phyloP scores from a whole-genome alignment of 2,888 invertebrate species.

The Lithophane leautieri region DNA sequence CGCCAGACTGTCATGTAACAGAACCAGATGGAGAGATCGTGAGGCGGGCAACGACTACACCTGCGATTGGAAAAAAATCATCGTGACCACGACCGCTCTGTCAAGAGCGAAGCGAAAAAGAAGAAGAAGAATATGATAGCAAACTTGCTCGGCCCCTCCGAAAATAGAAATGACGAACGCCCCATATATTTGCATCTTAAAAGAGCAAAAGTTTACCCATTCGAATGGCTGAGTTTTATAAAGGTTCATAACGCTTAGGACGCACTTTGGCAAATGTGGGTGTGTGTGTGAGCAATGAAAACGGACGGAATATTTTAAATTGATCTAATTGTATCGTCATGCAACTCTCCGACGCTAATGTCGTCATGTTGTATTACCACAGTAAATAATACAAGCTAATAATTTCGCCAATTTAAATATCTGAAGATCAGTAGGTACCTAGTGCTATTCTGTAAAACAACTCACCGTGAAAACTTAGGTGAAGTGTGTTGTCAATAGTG shows the following conservation, averaged over 20 bases:
- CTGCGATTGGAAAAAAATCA: no score
- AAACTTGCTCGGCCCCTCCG: conserved; percentile 39
- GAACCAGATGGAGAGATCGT: no score
- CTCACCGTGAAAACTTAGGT: no score
- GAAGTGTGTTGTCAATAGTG: no score
- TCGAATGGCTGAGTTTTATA: conserved; percentile 61
- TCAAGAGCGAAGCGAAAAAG: no score
- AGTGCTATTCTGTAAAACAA: no score
- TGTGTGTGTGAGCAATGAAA: conserved; percentile 11
- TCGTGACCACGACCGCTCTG: no score
- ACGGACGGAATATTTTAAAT: conserved; percentile 11
- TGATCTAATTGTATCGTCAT: conserved; percentile 34
- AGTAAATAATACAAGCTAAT: conserved; percentile 11
- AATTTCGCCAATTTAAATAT: conserved; percentile 1
- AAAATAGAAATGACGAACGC: conserved; percentile 58
- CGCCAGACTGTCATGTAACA: no score
- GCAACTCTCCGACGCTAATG: background rate
- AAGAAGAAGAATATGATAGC: conserved; percentile 29
- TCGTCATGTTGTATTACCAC: background rate
- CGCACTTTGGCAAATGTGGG: conserved; percentile 31
- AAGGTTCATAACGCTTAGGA: conserved; percentile 51
- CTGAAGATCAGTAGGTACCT: no score
- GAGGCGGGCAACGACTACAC: no score
- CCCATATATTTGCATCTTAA: conserved; percentile 67
- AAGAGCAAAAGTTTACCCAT: conserved; percentile 66